phyloP scores from a whole-genome alignment of 1,140 invertebrate species.

The Ephestia elutella region DNA sequence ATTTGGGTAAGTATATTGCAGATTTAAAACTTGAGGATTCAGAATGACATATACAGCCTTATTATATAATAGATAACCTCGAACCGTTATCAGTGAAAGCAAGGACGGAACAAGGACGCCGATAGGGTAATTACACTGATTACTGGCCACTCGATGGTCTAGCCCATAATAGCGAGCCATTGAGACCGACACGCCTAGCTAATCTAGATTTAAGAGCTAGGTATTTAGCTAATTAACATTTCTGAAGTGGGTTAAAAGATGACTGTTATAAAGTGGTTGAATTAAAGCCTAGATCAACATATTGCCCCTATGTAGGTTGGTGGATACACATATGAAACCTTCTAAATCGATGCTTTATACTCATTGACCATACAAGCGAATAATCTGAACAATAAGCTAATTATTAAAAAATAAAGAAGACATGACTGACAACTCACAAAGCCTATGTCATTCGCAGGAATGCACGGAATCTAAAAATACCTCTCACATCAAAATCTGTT shows the following conservation, averaged over 20 bases:
- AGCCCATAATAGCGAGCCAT: background rate
- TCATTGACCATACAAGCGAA: no score
- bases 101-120: slow-evolving; percentile 60
- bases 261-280: background rate
- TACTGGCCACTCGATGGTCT: slow-evolving; percentile 32
- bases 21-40: slow-evolving; percentile 10
- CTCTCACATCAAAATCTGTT: no score
- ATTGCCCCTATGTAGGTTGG: no score
- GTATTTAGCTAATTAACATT: background rate
- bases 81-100: slow-evolving; percentile 67
- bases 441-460: no score
- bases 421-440: no score
- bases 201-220: background rate
- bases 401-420: no score
- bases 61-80: slow-evolving; percentile 51
- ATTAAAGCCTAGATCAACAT: no score
- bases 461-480: no score
- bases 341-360: no score
- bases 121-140: slow-evolving; percentile 60
- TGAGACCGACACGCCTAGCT: background rate
- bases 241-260: background rate
- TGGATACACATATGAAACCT: no score
- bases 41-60: slow-evolving; percentile 25
- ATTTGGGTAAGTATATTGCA: no score
- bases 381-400: no score